Base-by-base conservation (phyloP, 2,113 vertebrate species). In the Papio anubis region DNA sequence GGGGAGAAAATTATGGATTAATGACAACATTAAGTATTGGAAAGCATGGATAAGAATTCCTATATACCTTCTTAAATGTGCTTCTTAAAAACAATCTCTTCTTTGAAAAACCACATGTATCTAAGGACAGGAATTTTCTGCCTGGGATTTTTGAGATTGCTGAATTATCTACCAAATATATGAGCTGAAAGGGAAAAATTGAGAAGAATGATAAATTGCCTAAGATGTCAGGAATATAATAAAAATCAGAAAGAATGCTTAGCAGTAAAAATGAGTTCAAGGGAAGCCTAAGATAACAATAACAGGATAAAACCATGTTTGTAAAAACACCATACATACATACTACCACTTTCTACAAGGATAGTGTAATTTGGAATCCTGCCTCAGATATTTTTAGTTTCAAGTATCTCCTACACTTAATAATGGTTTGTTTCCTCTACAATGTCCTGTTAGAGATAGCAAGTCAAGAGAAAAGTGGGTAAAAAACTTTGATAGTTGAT, bases 341-440 rank as follows among this genome's bases (percentile, higher is more conserved):
- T 25, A 73, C 61, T 76, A 43, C 3, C 35, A 79, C 66, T 88
- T 85, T 50, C 66, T 94, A 95, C 70, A 94, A 80, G 57, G 23
- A 80, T 64, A 57, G 50, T n/a, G 79, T 64, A 82, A 88, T 96
- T 94, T 85, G 57, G 94, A 76, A 79, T 84, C 52, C 96, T 13
- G 64, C 66, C 16, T 81, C 68, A 96, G 30, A 45, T 59, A 96
- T 82, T 96, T 52, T 61, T 95, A 68, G 27, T 61, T 81, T 84
- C 50, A 88, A 66, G 52, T 87, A 92, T 30, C 25, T 82, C 17
- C 86, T 61, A 81, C 30, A 82, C 2, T 87, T 95, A 72, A 61
- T 50, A 70, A 72, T 70, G 61, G n/a, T 73, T 94, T 88, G n/a
- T 43, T 92, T 97, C 40, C 55, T 32, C 68, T 75, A 35, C 70